phyloP scores from a whole-genome alignment of 1,140 invertebrate genomes.

The Drosophila tsacasi region DNA sequence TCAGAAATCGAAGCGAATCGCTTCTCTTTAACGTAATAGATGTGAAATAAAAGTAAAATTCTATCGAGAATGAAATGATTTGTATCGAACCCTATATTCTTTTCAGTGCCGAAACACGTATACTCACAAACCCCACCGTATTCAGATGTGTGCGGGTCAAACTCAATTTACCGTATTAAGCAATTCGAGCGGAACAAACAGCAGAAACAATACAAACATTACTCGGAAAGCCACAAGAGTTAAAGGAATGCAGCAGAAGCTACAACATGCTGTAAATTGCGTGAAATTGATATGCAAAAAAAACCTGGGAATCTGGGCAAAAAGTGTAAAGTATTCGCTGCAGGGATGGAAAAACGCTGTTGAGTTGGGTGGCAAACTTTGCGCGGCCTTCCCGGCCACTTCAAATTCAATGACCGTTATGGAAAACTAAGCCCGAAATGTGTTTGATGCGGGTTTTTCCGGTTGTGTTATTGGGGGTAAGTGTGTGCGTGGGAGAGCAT shows the following conservation, averaged over 20 bases:
- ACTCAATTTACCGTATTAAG: constrained; percentile 56
- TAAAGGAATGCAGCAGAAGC: constrained; percentile 39
- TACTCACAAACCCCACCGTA: neutral
- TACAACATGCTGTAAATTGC: constrained; percentile 47
- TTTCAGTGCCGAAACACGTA: neutral
- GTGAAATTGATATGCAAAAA: constrained; percentile 49
- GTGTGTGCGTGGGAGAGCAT: constrained; percentile 1
- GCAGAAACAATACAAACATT: constrained; percentile 27
- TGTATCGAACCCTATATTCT: neutral
- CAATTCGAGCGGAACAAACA: constrained; percentile 38
- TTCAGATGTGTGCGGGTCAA: constrained; percentile 27
- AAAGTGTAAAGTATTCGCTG: constrained; percentile 2
- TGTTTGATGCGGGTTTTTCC: constrained; percentile 53
- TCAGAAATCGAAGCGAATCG: neutral
- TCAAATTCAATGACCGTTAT: constrained; percentile 62
- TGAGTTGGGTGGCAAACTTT: neutral
- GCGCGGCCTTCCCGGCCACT: constrained; percentile 22
- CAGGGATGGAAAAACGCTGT: neutral
- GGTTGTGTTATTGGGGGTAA: neutral
- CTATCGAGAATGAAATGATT: too few relatives aligned
- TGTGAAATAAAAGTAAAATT: too few relatives aligned
- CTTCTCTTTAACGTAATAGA: too few relatives aligned
- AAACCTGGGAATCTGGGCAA: constrained; percentile 11
- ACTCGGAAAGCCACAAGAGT: constrained; percentile 39
- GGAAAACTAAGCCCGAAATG: constrained; percentile 62